Evolutionary conservation across 2,888 invertebrate genomes (phyloP), one percentile per base, ranked within the genome.

Genomic region (Cheilosia urbana): DNA sequence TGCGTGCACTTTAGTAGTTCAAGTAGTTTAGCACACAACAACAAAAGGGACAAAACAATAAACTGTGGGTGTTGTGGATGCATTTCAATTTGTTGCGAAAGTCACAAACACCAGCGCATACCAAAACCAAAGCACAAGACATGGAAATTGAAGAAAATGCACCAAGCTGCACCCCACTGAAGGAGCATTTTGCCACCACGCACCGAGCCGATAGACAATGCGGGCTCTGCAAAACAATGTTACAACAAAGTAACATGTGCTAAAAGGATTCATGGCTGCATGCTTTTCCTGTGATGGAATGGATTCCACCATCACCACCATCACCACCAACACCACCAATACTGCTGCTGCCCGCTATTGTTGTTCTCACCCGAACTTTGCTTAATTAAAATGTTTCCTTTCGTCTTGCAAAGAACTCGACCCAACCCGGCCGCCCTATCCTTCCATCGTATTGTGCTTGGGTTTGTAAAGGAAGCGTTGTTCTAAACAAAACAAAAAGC

Each of bases 371-470:
- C 65, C 81, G 73, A 81, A 85, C 81, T 85, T 85, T 77, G 85
- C 81, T 85, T 85, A 85, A 85, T 85, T 85, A 85, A 85, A 85
- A 81, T 57, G 76, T 72, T 85, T 73, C 62, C 65, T 58, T 79
- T 68, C 55, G 60, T 72, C 42, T 49, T 19, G n/a, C n/a, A 58
- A 47, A 21, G 21, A 51, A 11, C 13, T 9, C 17, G 37, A 37
- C 37, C 37, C 37, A 37, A 37, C 13, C 37, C 24, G 30, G 6
- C 34, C 11, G 5, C 2, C 51, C 51, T 13, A 0, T 58, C 24
- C 73, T 40, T 19, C 60, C 2, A 15, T 72, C 42, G 19, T 60
- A 30, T 53, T 27, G 51, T 19, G 34, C 65, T 76, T 42, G 68
- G 42, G 57, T 62, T 77, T 78, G 53, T 53, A 58, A 83, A 79